These are phyloP conservation scores for Oithona nana DNA, from an alignment of 2,888 invertebrate genomes.

Conservation along the genomic window DNA sequence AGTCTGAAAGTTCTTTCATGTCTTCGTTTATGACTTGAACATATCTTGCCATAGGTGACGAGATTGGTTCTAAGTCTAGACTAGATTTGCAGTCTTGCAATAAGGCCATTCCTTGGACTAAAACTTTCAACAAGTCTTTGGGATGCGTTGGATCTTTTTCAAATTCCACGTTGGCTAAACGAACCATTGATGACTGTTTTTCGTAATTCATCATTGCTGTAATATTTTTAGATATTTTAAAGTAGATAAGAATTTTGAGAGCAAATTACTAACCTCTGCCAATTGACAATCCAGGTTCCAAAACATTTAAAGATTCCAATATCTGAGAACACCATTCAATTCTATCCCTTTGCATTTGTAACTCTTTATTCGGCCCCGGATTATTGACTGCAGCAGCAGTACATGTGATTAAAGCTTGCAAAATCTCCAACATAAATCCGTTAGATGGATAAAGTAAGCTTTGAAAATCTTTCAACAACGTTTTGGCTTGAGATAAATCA, in stretches of 20 bases:
- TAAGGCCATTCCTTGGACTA: background rate
- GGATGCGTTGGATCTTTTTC: background rate
- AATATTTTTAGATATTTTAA: background rate
- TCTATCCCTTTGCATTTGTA: background rate
- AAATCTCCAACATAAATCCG: background rate
- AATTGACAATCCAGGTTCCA: background rate
- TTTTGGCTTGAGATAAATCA: background rate
- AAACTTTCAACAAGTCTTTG: background rate
- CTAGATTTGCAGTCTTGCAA: background rate
- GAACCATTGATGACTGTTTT: background rate
- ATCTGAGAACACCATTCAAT: background rate
- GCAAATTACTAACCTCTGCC: background rate
- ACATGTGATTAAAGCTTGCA: background rate
- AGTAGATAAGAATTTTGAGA: background rate
- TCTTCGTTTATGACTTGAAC: background rate
- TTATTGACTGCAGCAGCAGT: background rate
- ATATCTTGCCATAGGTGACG: background rate
- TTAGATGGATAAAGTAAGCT: background rate
- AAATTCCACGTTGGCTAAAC: background rate
- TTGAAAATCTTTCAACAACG: background rate
- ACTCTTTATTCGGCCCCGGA: background rate
- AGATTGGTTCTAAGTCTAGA: background rate
- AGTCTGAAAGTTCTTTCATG: background rate
- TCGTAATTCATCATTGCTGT: background rate
- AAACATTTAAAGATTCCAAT: background rate